Conservation (phyloP, 2,797 vertebrate species). For the Remorina albescens region DNA sequence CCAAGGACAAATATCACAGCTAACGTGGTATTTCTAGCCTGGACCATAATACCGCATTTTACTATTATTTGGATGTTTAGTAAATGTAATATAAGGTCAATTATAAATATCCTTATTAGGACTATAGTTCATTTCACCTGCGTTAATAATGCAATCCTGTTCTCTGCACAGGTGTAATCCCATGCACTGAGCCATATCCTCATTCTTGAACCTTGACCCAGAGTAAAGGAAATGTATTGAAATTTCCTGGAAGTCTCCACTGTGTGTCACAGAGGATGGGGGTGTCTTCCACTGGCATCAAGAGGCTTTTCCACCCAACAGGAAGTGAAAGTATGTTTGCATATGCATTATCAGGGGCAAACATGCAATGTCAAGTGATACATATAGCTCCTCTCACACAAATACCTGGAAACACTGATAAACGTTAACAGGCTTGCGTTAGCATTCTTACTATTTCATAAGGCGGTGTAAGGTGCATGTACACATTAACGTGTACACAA, state of each 20-base stretch:
- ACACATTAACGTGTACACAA: not conserved
- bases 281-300: conserved; percentile 14
- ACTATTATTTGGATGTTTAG: not conserved
- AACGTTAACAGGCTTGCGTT: conserved; percentile 1
- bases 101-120: not conserved
- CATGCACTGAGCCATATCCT: conserved; percentile 40
- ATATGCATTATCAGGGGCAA: conserved; percentile 41
- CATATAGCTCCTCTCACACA: conserved; percentile 24
- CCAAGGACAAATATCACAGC: not conserved
- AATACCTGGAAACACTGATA: conserved; percentile 51
- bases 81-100: not conserved
- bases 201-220: conserved; percentile 42
- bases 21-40: not conserved
- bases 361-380: conserved; percentile 37
- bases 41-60: conserved; percentile 8
- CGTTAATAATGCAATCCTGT: not conserved
- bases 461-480: not conserved
- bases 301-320: conserved; percentile 40
- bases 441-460: conserved; percentile 22
- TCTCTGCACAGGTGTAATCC: conserved; percentile 23
- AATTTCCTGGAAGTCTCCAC: conserved; percentile 69
- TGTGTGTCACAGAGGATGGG: conserved; percentile 39
- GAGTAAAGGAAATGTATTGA: conserved; percentile 60
- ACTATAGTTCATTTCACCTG: not conserved
- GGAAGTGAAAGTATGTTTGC: conserved; percentile 59